Percentiles rank a stretch among this genome's conserved stretches.
Evolutionary conservation across 2,888 invertebrate genomes (phyloP).

Genomic region (Sepiola atlantica): DNA sequence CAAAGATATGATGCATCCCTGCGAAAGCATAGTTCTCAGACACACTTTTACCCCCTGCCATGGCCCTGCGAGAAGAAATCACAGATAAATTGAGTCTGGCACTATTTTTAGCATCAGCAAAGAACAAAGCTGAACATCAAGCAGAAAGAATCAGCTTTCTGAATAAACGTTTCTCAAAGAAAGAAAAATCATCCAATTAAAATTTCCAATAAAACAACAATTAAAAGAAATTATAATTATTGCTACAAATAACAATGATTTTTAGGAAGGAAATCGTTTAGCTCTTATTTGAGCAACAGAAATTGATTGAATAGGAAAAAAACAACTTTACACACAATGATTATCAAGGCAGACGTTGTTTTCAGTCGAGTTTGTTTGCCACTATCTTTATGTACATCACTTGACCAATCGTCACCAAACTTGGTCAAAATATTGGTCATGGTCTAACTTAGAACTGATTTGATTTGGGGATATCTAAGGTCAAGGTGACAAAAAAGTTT

Average conservation of each 20-base stretch:
- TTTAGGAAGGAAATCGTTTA: not conserved
- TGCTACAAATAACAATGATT: not conserved
- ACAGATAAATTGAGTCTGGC: not conserved
- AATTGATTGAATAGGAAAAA: not conserved
- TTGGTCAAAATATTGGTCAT: no score
- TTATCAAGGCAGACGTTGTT: not conserved
- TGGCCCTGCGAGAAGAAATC: conserved; percentile 77
- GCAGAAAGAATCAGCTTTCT: not conserved
- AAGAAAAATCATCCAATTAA: not conserved
- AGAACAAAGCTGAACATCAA: not conserved
- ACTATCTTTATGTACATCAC: no score
- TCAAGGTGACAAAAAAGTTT: no score
- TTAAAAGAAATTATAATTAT: not conserved
- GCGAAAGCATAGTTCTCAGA: conserved; percentile 90
- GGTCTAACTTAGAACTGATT: no score
- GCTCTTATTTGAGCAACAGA: not conserved
- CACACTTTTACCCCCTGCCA: conserved; percentile 80
- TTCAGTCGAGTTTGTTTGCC: no score
- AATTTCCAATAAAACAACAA: conserved; percentile 16
- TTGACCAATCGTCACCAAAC: no score
- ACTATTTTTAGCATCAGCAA: not conserved
- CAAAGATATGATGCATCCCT: conserved; percentile 91
- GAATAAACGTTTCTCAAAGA: not conserved
- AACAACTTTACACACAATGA: not conserved
- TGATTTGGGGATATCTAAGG: no score